Evolutionary conservation across 2,888 invertebrate species (phyloP).

Genomic region (Drosophila birchii): DNA sequence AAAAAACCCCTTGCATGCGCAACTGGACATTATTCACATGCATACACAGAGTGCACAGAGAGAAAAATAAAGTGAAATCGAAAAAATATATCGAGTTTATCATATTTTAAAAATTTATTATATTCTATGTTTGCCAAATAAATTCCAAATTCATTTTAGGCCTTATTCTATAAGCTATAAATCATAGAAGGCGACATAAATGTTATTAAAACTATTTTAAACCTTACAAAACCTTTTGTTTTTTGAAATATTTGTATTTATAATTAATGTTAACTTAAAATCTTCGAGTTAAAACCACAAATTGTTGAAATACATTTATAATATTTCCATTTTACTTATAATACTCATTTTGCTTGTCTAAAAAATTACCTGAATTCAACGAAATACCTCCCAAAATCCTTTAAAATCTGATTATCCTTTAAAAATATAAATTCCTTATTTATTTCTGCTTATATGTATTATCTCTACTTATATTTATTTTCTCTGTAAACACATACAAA

Average conservation of each 20-base stretch:
- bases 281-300: neutral
- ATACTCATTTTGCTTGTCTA: too few species aligned
- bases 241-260: neutral
- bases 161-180: too few species aligned
- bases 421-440: neutral
- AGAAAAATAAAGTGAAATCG: neutral
- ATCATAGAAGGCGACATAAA: too few species aligned
- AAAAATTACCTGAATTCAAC: rapidly evolving
- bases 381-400: neutral
- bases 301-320: neutral
- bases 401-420: neutral
- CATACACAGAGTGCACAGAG: slow-evolving; percentile 57
- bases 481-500: slow-evolving; percentile 32
- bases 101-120: neutral
- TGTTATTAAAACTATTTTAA: neutral
- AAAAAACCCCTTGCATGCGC: slow-evolving; percentile 38
- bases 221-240: neutral
- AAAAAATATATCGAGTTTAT: too few species aligned
- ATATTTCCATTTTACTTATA: neutral
- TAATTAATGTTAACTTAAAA: neutral
- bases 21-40: slow-evolving; percentile 79
- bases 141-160: too few species aligned
- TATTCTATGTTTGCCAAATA: too few species aligned
- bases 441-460: neutral
- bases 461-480: neutral